These are phyloP conservation scores for Gymnoscopelus braueri DNA, from an alignment of 2,797 vertebrate species.

Conservation along the genomic window DNA sequence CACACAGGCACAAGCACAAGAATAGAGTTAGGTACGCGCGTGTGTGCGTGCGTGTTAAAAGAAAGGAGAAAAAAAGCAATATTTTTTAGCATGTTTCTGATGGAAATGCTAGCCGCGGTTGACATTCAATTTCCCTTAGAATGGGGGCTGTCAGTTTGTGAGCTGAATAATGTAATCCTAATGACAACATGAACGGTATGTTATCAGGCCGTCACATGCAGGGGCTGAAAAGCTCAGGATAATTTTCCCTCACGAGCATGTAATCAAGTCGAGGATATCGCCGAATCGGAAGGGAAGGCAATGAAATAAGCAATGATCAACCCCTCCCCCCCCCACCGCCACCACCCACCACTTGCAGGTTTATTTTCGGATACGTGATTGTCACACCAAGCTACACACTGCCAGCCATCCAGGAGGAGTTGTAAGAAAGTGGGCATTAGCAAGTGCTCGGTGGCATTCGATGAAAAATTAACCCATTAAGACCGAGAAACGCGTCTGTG, in stretches of 20 bases:
- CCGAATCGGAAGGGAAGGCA: conserved; percentile 18
- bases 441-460: too few relatives aligned
- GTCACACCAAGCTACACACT: too few relatives aligned
- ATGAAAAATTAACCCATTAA: too few relatives aligned
- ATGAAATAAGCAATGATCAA: conserved; percentile 5
- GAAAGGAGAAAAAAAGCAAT: too few relatives aligned
- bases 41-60: neutral
- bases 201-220: conserved; percentile 35
- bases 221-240: conserved; percentile 29
- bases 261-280: conserved; percentile 20
- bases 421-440: too few relatives aligned
- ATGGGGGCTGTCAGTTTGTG: conserved; percentile 45
- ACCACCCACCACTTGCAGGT: neutral
- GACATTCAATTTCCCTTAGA: conserved; percentile 66
- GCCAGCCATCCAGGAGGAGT: too few relatives aligned
- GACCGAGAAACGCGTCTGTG: too few relatives aligned
- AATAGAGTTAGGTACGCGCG: neutral
- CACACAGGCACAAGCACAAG: neutral
- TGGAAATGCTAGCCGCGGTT: conserved; percentile 35
- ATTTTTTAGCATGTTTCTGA: conserved; percentile 8
- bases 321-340: neutral
- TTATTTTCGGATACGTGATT: neutral
- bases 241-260: conserved; percentile 12
- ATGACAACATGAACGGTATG: conserved; percentile 49
- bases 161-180: conserved; percentile 63